A percentile compares a stretch with the other conserved stretches of the same genome.
phyloP scores from a whole-genome alignment of 1,140 invertebrate species.

The Pristionchus pacificus region DNA sequence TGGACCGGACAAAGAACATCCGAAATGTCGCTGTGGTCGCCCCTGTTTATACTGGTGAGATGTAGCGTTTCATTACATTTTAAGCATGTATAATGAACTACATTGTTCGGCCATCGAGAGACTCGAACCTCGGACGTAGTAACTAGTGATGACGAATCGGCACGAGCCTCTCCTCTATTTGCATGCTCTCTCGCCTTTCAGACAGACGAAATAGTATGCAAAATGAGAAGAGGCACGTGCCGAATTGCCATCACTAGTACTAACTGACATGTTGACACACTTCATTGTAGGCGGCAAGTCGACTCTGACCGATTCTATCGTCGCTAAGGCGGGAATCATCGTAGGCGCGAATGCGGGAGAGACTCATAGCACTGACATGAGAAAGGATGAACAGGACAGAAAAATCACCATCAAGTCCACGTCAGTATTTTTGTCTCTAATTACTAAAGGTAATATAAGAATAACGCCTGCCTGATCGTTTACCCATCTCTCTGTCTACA shows the following conservation, averaged over 20 bases:
- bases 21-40: constrained; percentile 99
- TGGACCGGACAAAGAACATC: too few relatives aligned
- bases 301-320: constrained; percentile 95
- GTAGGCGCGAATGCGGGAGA: constrained; percentile 95
- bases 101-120: too few relatives aligned
- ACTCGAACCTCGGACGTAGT: too few relatives aligned
- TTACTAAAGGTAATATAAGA: constrained; percentile 2
- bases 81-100: too few relatives aligned
- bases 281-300: constrained; percentile 91
- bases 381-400: constrained; percentile 97
- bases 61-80: too few relatives aligned
- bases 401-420: constrained; percentile 99
- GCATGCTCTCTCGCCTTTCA: too few relatives aligned
- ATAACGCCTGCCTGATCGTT: not conserved
- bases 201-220: too few relatives aligned
- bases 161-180: too few relatives aligned
- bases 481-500: not conserved
- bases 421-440: constrained; percentile 65
- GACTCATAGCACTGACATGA: constrained; percentile 95
- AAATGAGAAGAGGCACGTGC: too few relatives aligned
- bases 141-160: too few relatives aligned
- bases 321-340: constrained; percentile 99
- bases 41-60: constrained; percentile 99
- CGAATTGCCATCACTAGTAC: too few relatives aligned
- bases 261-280: too few relatives aligned